These are phyloP conservation scores for Chelonus insularis DNA, from an alignment of 1,140 invertebrate genomes.

Conservation along the genomic window DNA sequence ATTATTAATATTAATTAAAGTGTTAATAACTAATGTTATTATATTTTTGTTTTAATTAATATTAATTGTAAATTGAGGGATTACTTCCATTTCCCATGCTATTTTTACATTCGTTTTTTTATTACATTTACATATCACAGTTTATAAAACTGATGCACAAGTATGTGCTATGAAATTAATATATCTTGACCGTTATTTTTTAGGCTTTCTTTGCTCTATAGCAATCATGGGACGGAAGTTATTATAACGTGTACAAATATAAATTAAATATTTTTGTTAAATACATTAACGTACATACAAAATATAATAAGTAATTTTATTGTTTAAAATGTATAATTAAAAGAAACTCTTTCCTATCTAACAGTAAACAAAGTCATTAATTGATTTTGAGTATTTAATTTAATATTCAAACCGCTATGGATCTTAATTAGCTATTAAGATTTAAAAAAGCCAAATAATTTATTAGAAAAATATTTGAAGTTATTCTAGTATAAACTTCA, in stretches of 20 bases:
- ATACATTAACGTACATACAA: slow-evolving; percentile 18
- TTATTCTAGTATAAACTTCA: too few species aligned
- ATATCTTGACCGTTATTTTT: slow-evolving; percentile 1
- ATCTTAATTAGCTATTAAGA: too few species aligned
- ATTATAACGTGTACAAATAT: slow-evolving; percentile 9
- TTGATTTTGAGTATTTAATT: too few species aligned
- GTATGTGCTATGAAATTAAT: slow-evolving; percentile 33
- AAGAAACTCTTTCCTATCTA: too few species aligned
- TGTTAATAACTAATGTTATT: too few species aligned
- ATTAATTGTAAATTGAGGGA: background rate
- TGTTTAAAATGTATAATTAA: too few species aligned
- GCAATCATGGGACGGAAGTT: slow-evolving; percentile 5
- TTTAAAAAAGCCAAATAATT: too few species aligned
- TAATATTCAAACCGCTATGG: too few species aligned
- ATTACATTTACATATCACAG: slow-evolving; percentile 51
- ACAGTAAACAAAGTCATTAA: too few species aligned
- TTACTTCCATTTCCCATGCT: slow-evolving; percentile 5
- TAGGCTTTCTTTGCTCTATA: background rate
- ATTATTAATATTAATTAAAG: too few species aligned
- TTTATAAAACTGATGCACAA: slow-evolving; percentile 50
- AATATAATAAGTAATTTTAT: slow-evolving; percentile 17
- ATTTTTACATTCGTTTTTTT: slow-evolving; percentile 11
- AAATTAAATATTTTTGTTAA: slow-evolving; percentile 30
- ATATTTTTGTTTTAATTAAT: too few species aligned
- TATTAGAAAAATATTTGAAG: too few species aligned